Evolutionary conservation across 2,888 invertebrate genomes (phyloP), one percentile per base, ranked within the genome.

Genomic region (Xanthia icteritia): DNA sequence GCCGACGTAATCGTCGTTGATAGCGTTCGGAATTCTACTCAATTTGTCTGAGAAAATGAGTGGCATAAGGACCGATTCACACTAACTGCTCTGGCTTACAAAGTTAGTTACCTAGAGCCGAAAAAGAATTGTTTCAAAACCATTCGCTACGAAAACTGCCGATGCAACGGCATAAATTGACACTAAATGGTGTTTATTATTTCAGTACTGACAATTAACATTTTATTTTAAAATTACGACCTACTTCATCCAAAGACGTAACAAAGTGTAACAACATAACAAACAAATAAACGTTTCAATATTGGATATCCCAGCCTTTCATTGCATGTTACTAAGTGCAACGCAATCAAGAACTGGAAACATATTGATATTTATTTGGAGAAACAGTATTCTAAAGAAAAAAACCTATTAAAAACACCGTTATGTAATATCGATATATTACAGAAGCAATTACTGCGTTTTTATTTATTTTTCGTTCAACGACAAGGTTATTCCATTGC

Each of bases 391-490:
- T 77, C 69, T 74, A 68, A 73, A 82, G 58, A 77, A 73, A 83
- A 73, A 77, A 76, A 75, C 69, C 75, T 86, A 85, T 89, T 86
- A 82, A 85, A 83, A 83, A 76, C 74, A 82, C 86, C 85, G 88
- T 91, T 91, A 91, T 88, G 89, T 86, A 92, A 92, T 89, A 86
- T 83, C 85, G 69, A 90, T 88, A 89, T 86, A 83, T 88, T 88
- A 87, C 83, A 36, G 80, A 86, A 82, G 83, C 82, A 82, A 88
- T 89, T 87, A 88, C 87, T 80, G 66, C 63, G 66, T 74, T 84
- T 86, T 81, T 85, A 83, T 82, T 86, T 87, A 85, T 87, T 86
- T 84, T 87, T 77, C 76, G 31, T 86, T 86, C 80, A 45, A 84
- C 86, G 77, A 89, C 89, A 91, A 89, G 87, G 88, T 87, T 89